A percentile compares a stretch with the other conserved stretches of the same genome.
Conservation (phyloP, 1,140 invertebrate genomes). For the Macrobrachium nipponense region DNA sequence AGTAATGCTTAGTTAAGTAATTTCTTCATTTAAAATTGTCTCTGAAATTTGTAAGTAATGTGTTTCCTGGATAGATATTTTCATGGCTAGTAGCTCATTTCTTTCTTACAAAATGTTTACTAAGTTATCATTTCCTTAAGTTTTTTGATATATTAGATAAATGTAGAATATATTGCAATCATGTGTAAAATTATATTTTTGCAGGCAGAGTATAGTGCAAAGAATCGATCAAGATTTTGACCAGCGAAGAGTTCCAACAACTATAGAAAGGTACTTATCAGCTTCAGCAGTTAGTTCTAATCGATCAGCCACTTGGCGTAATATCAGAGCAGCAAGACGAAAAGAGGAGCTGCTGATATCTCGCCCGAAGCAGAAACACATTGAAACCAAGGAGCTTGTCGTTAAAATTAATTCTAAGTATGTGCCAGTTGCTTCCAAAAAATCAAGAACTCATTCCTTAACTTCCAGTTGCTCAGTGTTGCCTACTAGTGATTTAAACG, state of each 20-base stretch:
- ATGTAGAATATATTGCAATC: neutral
- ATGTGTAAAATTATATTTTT: neutral
- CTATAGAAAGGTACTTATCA: conserved; percentile 71
- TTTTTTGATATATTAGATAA: neutral
- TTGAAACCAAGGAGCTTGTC: neutral
- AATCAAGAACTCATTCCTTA: too few species aligned
- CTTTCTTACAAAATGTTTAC: too few species aligned
- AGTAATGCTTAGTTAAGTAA: too few species aligned
- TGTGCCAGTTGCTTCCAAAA: too few species aligned
- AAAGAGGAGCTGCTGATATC: neutral
- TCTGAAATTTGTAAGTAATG: too few species aligned
- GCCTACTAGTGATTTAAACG: too few species aligned
- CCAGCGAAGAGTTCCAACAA: conserved; percentile 70
- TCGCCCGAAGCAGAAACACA: neutral
- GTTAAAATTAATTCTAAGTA: too few species aligned
- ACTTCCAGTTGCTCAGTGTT: too few species aligned
- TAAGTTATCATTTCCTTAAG: too few species aligned
- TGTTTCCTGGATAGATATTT: too few species aligned
- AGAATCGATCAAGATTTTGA: conserved; percentile 75
- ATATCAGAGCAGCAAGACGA: conserved; percentile 34
- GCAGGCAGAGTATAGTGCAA: conserved; percentile 71
- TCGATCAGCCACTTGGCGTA: conserved; percentile 45
- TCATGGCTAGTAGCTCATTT: too few species aligned
- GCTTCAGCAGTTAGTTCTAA: conserved; percentile 35
- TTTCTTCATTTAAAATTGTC: too few species aligned